These are phyloP conservation scores for Peromyscus attwateri DNA, from an alignment of 2,797 vertebrate genomes.

Conservation along the genomic window DNA sequence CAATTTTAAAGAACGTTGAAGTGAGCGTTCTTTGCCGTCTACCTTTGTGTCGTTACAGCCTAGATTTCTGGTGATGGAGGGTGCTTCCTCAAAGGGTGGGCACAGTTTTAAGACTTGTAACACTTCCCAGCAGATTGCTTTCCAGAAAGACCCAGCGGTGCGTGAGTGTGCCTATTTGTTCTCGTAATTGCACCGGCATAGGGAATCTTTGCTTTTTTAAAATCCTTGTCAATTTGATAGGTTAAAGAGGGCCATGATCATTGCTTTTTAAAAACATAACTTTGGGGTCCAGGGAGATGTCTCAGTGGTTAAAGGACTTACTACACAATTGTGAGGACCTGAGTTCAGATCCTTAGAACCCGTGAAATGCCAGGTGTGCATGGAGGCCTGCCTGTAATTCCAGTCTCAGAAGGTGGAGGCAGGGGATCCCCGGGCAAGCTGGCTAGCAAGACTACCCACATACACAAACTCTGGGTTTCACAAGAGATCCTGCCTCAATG, in stretches of 20 bases:
- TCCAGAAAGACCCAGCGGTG: background rate
- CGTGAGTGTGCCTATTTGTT: background rate
- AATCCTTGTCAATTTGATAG: constrained; percentile 30
- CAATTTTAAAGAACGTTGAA: constrained; percentile 35
- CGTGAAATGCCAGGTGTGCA: background rate
- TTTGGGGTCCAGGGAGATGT: background rate
- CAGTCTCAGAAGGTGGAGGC: background rate
- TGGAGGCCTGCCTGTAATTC: background rate
- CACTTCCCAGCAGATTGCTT: constrained; percentile 22
- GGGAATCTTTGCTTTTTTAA: background rate
- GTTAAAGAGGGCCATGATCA: constrained; percentile 25
- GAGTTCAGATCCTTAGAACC: background rate
- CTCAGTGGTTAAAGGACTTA: background rate
- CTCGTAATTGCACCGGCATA: background rate
- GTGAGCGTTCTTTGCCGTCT: background rate
- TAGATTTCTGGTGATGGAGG: constrained; percentile 58
- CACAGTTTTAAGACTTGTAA: constrained; percentile 64
- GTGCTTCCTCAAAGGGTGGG: constrained; percentile 46
- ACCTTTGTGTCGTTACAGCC: constrained; percentile 57
- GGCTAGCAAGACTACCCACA: background rate
- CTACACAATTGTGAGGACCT: background rate
- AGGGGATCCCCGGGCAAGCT: no score
- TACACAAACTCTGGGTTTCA: background rate
- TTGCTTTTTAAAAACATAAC: background rate
- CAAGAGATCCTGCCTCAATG: background rate